These are phyloP conservation scores for Onthophagus taurus DNA, from an alignment of 1,140 invertebrate genomes.

Conservation along the genomic window DNA sequence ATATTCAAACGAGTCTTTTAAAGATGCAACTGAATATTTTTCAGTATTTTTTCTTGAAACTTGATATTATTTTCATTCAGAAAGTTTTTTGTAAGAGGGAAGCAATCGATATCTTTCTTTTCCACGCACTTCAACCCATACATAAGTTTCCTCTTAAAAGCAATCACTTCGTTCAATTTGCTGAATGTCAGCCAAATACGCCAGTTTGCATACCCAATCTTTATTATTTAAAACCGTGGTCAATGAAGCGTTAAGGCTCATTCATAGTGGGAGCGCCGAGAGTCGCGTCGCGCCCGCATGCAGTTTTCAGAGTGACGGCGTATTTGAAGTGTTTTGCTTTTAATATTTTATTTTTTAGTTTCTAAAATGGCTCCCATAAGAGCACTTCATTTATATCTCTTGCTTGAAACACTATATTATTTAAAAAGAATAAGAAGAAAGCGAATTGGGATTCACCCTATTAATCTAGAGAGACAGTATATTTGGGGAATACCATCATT, in stretches of 20 bases:
- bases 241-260: constrained; percentile 2
- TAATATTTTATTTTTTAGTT: background rate
- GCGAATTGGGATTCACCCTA: too few species aligned
- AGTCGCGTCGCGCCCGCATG: background rate
- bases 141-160: constrained; percentile 8
- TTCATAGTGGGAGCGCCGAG: background rate
- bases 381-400: background rate
- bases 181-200: constrained; percentile 8
- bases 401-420: constrained; percentile 1
- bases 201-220: constrained; percentile 5
- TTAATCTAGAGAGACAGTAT: too few species aligned
- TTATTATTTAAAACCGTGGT: constrained; percentile 1
- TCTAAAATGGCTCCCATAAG: background rate
- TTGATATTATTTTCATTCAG: constrained; percentile 8
- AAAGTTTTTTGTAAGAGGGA: constrained; percentile 5
- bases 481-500: background rate
- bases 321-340: background rate
- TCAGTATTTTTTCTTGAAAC: constrained; percentile 2
- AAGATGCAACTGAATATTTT: too few species aligned
- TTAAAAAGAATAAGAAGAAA: background rate
- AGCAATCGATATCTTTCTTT: constrained; percentile 6
- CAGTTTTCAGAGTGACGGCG: background rate
- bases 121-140: background rate
- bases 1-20: too few species aligned
- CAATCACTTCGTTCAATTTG: constrained; percentile 4